Percentiles rank a stretch among this genome's conserved stretches.
Conservation (phyloP, 2,797 vertebrate genomes). For the Gastrophryne carolinensis region DNA sequence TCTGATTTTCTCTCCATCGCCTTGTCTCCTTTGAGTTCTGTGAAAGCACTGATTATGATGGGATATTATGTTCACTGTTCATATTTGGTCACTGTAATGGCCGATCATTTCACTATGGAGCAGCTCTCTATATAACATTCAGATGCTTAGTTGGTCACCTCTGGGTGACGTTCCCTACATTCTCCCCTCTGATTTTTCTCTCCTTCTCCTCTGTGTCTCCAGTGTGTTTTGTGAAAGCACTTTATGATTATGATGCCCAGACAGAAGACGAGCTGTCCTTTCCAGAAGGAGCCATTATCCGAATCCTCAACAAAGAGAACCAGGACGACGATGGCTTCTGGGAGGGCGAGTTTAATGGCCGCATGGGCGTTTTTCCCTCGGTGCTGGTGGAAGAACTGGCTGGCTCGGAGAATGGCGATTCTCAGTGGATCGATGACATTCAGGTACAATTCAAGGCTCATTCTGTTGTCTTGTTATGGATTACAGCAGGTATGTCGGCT, state of each 20-base stretch:
- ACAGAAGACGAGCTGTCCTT: conserved; percentile 93
- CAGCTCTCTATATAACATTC: too few relatives aligned
- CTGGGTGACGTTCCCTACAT: too few relatives aligned
- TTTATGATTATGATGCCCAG: conserved; percentile 97
- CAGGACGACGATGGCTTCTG: conserved; percentile 98
- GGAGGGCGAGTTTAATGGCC: conserved; percentile 93
- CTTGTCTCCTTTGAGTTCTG: too few relatives aligned
- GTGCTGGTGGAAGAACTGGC: conserved; percentile 91
- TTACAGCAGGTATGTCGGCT: background rate
- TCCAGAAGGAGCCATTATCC: conserved; percentile 91
- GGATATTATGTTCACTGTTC: too few relatives aligned
- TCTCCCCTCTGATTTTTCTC: too few relatives aligned
- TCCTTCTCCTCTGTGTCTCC: conserved; percentile 16
- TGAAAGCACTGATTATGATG: too few relatives aligned
- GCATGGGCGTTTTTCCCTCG: conserved; percentile 90
- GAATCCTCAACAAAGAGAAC: conserved; percentile 92
- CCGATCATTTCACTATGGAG: too few relatives aligned
- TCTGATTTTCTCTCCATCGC: too few relatives aligned
- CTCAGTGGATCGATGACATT: conserved; percentile 68
- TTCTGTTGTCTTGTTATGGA: too few relatives aligned
- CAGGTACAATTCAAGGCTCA: conserved; percentile 75
- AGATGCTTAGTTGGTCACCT: too few relatives aligned
- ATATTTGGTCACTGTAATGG: too few relatives aligned
- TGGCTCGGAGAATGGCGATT: conserved; percentile 81
- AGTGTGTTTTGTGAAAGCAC: conserved; percentile 93